Conservation (phyloP, 2,888 invertebrate genomes). For the Luffia ferchaultella region DNA sequence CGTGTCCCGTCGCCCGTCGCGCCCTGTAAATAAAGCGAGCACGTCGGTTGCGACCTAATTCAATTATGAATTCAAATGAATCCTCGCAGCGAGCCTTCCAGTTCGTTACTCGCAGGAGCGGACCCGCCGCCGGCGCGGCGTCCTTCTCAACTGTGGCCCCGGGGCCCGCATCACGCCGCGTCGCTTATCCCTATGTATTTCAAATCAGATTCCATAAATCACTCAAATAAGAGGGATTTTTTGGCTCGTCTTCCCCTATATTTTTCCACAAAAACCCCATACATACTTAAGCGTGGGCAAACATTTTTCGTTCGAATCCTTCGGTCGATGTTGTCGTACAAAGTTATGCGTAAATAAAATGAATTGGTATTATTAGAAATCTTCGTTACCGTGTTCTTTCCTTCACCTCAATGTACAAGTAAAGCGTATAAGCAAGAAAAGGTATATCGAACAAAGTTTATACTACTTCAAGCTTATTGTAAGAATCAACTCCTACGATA, state of each 20-base stretch:
- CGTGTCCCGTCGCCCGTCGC: not conserved
- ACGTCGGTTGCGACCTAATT: not conserved
- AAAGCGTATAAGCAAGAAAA: no score
- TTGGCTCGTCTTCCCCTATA: conserved; percentile 12
- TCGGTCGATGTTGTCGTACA: no score
- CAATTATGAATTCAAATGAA: not conserved
- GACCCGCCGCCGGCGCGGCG: not conserved
- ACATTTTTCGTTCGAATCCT: not conserved
- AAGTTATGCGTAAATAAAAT: no score
- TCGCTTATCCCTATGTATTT: conserved; percentile 37
- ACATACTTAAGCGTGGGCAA: not conserved
- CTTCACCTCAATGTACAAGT: no score
- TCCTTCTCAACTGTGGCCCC: conserved; percentile 1
- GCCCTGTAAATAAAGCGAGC: not conserved
- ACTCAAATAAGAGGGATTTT: conserved; percentile 22
- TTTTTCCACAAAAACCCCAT: not conserved
- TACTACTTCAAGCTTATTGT: no score
- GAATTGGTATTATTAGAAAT: no score
- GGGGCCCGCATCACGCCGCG: conserved; percentile 25
- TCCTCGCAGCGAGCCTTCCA: not conserved
- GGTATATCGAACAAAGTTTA: no score
- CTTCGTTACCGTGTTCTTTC: no score
- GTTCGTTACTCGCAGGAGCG: not conserved
- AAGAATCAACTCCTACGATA: no score
- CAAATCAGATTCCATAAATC: conserved; percentile 39